Evolutionary conservation across 1,140 invertebrate genomes (phyloP).

Genomic region (Drosophila carrolli): DNA sequence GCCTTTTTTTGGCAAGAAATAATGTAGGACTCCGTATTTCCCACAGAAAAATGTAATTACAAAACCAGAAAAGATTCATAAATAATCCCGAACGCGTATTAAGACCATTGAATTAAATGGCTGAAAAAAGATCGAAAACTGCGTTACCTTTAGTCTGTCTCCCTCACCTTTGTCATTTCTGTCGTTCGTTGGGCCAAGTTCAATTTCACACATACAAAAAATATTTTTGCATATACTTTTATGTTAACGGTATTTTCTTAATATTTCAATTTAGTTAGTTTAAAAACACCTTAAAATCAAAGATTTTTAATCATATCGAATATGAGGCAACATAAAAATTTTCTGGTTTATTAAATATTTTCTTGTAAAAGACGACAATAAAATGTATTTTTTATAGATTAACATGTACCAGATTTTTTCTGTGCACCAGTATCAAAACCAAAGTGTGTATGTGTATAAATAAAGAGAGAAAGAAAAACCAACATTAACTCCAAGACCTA

Average conservation of each 20-base stretch:
- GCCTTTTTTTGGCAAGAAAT: not conserved
- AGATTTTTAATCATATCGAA: too few relatives aligned
- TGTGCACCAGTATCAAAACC: slow-evolving; percentile 11
- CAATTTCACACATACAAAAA: slow-evolving; percentile 11
- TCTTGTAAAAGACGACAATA: too few relatives aligned
- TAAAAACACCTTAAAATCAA: too few relatives aligned
- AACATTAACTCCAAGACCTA: slow-evolving; percentile 33
- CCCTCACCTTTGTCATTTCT: not conserved
- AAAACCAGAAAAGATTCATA: slow-evolving; percentile 13
- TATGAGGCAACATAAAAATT: too few relatives aligned
- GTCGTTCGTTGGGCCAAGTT: slow-evolving; percentile 8
- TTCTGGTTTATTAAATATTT: too few relatives aligned
- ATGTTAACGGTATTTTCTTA: too few relatives aligned
- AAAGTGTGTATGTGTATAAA: slow-evolving; percentile 7
- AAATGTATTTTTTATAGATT: too few relatives aligned
- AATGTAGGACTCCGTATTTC: not conserved
- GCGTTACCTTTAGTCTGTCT: slow-evolving; percentile 7
- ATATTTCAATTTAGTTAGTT: too few relatives aligned
- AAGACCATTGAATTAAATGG: slow-evolving; percentile 2
- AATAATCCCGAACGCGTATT: slow-evolving; percentile 23
- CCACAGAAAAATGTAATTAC: not conserved
- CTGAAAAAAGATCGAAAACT: slow-evolving; percentile 24
- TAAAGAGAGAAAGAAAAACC: slow-evolving; percentile 18
- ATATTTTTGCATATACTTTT: too few relatives aligned
- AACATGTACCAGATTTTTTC: not conserved